Percentiles rank a stretch among this genome's conserved stretches.
Conservation (phyloP, 2,888 invertebrate species). For the Malacosoma neustria region DNA sequence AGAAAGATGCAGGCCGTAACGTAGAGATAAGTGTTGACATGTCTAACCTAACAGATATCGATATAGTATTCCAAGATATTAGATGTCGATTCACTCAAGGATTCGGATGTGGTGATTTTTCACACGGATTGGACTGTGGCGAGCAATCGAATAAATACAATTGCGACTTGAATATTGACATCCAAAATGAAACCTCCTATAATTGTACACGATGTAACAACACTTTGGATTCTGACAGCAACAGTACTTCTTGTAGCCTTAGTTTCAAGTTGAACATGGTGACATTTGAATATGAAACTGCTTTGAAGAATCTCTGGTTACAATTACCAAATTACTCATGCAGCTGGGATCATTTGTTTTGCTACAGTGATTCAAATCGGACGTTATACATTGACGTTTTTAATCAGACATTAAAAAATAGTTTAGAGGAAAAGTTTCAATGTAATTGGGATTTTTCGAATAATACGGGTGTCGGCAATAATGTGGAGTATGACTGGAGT, state of each 20-base stretch:
- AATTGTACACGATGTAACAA: slow-evolving; percentile 47
- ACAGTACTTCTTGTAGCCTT: slow-evolving; percentile 50
- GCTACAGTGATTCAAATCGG: slow-evolving; percentile 44
- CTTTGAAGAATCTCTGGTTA: slow-evolving; percentile 55
- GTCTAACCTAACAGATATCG: slow-evolving; percentile 47
- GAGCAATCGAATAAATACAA: slow-evolving; percentile 28
- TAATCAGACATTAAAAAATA: slow-evolving; percentile 26
- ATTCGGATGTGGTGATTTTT: slow-evolving; percentile 32
- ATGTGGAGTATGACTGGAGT: slow-evolving; percentile 82
- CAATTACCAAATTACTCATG: slow-evolving; percentile 45
- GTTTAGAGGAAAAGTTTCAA: slow-evolving; percentile 39
- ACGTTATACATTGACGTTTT: slow-evolving; percentile 46
- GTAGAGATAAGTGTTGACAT: slow-evolving; percentile 41
- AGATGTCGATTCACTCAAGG: slow-evolving; percentile 41
- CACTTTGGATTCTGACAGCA: slow-evolving; percentile 35
- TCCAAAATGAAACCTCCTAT: slow-evolving; percentile 65
- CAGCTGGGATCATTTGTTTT: slow-evolving; percentile 43
- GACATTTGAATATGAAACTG: slow-evolving; percentile 51
- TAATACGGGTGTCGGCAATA: slow-evolving; percentile 24
- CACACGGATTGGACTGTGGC: slow-evolving; percentile 42
- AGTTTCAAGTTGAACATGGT: slow-evolving; percentile 57
- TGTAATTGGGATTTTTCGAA: slow-evolving; percentile 52
- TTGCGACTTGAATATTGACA: slow-evolving; percentile 52
- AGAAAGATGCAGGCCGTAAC: slow-evolving; percentile 34
- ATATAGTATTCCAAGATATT: slow-evolving; percentile 43